Base-by-base conservation (phyloP, 2,113 vertebrate species). In the Noturus placidus region DNA sequence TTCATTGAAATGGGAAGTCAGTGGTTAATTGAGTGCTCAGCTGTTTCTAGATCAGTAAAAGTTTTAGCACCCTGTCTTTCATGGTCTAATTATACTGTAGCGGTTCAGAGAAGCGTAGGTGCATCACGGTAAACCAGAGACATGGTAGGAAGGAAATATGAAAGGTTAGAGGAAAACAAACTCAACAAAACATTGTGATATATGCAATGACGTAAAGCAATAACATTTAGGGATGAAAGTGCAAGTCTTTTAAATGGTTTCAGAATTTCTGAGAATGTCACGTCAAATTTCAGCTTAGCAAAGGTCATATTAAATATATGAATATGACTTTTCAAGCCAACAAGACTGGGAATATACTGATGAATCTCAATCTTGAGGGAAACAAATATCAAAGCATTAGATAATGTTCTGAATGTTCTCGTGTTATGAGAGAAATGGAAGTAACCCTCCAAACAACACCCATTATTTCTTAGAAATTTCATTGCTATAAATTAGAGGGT, bases 41-140 rank as follows among this genome's bases (percentile, higher is more conserved):
- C 61, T 7, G 52, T 80, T 82, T 57, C 30, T 33, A 2, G 10
- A 78, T 78, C 52, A 76, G 52, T 54, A 81, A 84, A 69, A 78
- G 8, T 15, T 38, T 19, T 3, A 52, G 17, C 56, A 56, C 50
- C 76, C 56, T 56, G 82, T 57, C 46, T 87, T 52, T 38, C 22
- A 83, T 72, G 50, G 5, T 81, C 91, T 94, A 94, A 92, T 94
- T 89, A 93, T 93, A 94, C 52, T 69, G 20, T 90, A 25, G 59
- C 20, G 5, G 89, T 93, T 91, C 92, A 90, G 91, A 85, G 91
- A 93, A 93, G 89, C 82, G 93, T 94, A 91, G 85, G 92, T 69
- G 91, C 56, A 65, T 20, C 57, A 77, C 72, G 1, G 30, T 46
- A 86, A 86, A 59, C 33, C 69, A 56, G 50, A 77, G 9, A 54